Conservation (phyloP, 2,888 invertebrate species). For the Lydus trimaculatus region DNA sequence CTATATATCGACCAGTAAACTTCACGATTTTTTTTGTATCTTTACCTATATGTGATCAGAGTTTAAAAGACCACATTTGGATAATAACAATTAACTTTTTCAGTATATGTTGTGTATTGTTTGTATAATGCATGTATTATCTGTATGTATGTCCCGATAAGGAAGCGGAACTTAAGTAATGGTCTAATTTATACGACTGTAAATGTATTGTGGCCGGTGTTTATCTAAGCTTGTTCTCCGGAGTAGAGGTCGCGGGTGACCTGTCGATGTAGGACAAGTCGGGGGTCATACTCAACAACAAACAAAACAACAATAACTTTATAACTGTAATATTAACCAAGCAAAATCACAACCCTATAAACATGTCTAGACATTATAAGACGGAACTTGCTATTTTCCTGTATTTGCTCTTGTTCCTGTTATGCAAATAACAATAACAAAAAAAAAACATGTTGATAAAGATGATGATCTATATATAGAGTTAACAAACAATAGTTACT, state of each 20-base stretch:
- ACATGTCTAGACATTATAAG: slow-evolving; percentile 3
- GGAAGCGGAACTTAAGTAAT: slow-evolving; percentile 30
- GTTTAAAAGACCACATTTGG: background rate
- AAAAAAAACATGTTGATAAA: background rate
- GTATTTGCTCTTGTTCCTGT: background rate
- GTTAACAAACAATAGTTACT: background rate
- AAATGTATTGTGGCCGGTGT: slow-evolving; percentile 28
- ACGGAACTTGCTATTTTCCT: background rate
- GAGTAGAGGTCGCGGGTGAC: slow-evolving; percentile 25
- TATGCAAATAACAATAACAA: background rate
- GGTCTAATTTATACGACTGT: slow-evolving; percentile 31
- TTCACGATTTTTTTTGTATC: background rate
- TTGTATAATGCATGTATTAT: background rate
- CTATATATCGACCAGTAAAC: background rate
- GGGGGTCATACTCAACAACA: slow-evolving; percentile 16
- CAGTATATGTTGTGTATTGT: background rate
- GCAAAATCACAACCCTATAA: background rate
- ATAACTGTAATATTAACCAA: slow-evolving; percentile 14
- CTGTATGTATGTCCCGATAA: slow-evolving; percentile 20
- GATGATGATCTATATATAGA: background rate
- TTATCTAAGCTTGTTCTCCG: slow-evolving; percentile 15
- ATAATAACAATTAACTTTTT: background rate
- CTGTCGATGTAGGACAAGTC: slow-evolving; percentile 24
- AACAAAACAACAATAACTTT: slow-evolving; percentile 10
- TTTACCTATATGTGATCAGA: background rate